Evolutionary conservation across 2,888 invertebrate species (phyloP), one percentile per base, ranked within the genome.

Genomic region (Drosophila paramelanica): DNA sequence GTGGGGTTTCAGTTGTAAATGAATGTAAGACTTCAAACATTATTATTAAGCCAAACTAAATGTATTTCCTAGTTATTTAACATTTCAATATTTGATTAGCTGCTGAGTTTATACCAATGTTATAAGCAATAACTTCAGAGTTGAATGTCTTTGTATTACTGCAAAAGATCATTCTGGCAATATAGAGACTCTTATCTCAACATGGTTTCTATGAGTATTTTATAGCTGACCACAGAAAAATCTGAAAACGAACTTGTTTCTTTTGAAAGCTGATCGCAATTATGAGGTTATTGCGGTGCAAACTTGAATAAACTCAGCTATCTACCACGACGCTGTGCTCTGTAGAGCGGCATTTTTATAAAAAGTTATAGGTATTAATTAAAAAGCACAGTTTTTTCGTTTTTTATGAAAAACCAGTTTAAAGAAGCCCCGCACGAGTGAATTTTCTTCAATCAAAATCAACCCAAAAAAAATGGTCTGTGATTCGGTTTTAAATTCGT

Each of bases 381-480:
- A 59, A 56, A 56, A 49, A 41, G 31, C 42, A 45, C 52, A 61
- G 49, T 71, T 56, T 62, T 8, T 52, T 3, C 50, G 55, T 62
- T 64, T 59, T 45, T 39, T 45, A 5, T 17, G 20, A 43, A 59
- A 66, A 73, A 71, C 82, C 68, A 51, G 80, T 74, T 70, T 20
- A 31, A 5, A 25, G 86, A 81, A 82, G 80, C 85, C 85, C 85
- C 82, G 39, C 57, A 81, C 47, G 38, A 84, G 45, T 78, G 61
- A 58, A 23, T 41, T 43, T 55, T 39, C 25, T 39, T 33, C 23
- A 55, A 36, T 36, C 36, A 36, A 36, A 36, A 36, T 13, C 1
- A 36, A 13, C 4, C 13, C 11, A 3, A 11, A 33, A 33, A 36
- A 13, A 36, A 36, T 36, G 5, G 13, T 36, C 36, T 36, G 4